A percentile compares a stretch with the other conserved stretches of the same genome.
These are phyloP conservation scores for Anthonomus grandis DNA, from an alignment of 1,140 invertebrate species.

Conservation along the genomic window DNA sequence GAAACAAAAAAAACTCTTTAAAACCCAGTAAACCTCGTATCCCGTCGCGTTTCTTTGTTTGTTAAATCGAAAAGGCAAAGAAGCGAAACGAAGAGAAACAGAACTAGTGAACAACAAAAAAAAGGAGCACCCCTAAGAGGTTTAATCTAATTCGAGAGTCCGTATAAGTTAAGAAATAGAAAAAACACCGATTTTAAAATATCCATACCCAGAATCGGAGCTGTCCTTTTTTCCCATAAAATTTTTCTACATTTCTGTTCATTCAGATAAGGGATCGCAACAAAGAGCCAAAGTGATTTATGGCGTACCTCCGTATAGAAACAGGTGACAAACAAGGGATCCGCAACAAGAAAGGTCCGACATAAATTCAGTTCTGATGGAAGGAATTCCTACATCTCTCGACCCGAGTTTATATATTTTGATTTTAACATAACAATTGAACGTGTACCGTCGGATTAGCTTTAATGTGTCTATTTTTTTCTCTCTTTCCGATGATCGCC, in stretches of 20 bases:
- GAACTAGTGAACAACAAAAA: no score
- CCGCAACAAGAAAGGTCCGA: conserved; percentile 18
- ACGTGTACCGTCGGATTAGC: conserved; percentile 6
- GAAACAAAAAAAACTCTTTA: no score
- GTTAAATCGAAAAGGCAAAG: no score
- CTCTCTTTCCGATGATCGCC: no score
- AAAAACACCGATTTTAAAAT: conserved; percentile 7
- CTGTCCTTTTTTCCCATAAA: conserved; percentile 23
- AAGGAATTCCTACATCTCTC: conserved; percentile 12
- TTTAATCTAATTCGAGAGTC: no score
- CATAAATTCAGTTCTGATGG: conserved; percentile 18
- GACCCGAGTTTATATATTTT: conserved; percentile 9
- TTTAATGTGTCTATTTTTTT: not conserved
- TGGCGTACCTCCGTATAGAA: conserved; percentile 19
- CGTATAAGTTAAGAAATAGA: not conserved
- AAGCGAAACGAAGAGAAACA: no score
- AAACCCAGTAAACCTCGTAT: no score
- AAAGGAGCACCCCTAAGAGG: no score
- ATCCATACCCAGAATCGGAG: conserved; percentile 2
- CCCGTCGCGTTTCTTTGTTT: no score
- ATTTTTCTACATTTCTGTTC: conserved; percentile 20
- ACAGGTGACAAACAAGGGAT: conserved; percentile 24
- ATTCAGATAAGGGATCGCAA: conserved; percentile 12
- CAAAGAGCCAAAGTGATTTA: conserved; percentile 21
- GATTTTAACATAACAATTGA: conserved; percentile 23